phyloP scores from a whole-genome alignment of 2,888 invertebrate species.

The Heliconius sara region DNA sequence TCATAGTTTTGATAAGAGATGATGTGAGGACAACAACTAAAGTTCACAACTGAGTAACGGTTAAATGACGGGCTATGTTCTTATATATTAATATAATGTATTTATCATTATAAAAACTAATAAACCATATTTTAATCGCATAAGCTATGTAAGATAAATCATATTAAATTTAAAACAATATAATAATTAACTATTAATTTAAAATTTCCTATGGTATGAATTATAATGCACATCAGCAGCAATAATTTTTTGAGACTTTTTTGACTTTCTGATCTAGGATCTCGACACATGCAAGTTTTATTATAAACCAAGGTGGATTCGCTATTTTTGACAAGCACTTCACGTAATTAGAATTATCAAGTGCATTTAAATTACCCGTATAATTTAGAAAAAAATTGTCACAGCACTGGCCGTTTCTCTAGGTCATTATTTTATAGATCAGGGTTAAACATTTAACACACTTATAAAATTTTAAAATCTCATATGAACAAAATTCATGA shows the following conservation, averaged over 20 bases:
- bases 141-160: too few relatives aligned
- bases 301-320: not conserved
- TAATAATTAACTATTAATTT: too few relatives aligned
- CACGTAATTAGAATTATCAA: not conserved
- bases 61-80: not conserved
- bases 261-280: not conserved
- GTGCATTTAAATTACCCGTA: constrained; percentile 5
- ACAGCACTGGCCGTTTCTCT: too few relatives aligned
- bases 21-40: not conserved
- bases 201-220: too few relatives aligned
- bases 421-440: too few relatives aligned
- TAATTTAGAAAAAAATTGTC: not conserved
- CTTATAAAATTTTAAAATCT: not conserved
- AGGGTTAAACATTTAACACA: not conserved
- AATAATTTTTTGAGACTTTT: too few relatives aligned
- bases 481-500: too few relatives aligned
- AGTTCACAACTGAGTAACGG: constrained; percentile 3
- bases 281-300: not conserved
- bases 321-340: not conserved
- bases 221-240: too few relatives aligned
- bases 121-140: not conserved
- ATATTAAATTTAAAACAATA: too few relatives aligned
- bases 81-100: not conserved
- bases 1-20: constrained; percentile 7
- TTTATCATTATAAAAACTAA: not conserved